Conservation (phyloP, 2,113 vertebrate genomes). For the Oncorhynchus clarkii region DNA sequence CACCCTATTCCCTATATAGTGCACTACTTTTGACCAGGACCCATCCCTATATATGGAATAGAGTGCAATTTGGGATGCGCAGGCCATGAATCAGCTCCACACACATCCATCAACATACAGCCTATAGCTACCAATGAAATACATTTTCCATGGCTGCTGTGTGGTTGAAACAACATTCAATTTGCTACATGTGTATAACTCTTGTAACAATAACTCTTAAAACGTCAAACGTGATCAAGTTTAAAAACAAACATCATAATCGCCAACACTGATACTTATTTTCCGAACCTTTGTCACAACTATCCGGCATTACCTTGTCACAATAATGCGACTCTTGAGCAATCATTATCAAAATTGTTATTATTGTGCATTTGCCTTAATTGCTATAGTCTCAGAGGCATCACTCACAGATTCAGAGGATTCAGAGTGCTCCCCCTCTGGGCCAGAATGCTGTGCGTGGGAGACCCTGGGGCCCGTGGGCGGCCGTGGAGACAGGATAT, state of each 20-base stretch:
- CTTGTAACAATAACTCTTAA: not conserved
- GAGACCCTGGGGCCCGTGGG: conserved; percentile 66
- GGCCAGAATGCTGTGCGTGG: conserved; percentile 46
- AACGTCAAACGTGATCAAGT: not conserved
- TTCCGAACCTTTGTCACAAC: not conserved
- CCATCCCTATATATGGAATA: too few relatives aligned
- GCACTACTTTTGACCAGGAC: too few relatives aligned
- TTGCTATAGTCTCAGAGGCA: not conserved
- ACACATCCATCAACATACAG: conserved; percentile 4
- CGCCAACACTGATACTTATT: not conserved
- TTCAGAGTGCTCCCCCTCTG: conserved; percentile 64
- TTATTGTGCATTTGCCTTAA: not conserved
- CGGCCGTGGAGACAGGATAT: conserved; percentile 74
- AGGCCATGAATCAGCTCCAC: not conserved
- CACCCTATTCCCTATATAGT: too few relatives aligned
- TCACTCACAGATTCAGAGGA: conserved; percentile 76
- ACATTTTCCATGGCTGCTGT: not conserved
- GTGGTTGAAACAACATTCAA: not conserved
- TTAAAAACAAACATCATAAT: not conserved
- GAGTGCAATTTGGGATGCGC: too few relatives aligned
- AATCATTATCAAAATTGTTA: not conserved
- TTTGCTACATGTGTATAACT: not conserved
- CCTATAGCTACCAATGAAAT: not conserved
- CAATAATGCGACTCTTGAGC: not conserved
- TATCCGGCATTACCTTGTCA: not conserved